A percentile compares a stretch with the other conserved stretches of the same genome.
phyloP scores from a whole-genome alignment of 2,113 vertebrate genomes.

The Hippocampus abdominalis region DNA sequence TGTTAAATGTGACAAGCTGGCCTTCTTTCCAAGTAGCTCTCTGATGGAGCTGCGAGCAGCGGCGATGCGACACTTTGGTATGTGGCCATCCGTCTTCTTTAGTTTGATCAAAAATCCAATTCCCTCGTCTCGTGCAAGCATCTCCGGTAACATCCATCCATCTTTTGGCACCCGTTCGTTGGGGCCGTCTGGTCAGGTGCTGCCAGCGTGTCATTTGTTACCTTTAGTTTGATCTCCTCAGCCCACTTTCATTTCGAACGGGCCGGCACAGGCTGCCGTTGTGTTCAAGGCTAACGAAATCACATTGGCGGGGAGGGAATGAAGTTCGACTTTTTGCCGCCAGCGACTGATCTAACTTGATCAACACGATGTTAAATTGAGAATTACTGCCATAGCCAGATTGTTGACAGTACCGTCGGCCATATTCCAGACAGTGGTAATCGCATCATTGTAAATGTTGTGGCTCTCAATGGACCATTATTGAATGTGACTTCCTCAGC shows the following conservation, averaged over 20 bases:
- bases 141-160: conserved; percentile 34
- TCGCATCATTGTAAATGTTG: conserved; percentile 41
- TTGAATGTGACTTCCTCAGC: conserved; percentile 60
- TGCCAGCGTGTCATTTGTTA: conserved; percentile 40
- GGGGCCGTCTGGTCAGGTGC: conserved; percentile 31
- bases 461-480: conserved; percentile 46
- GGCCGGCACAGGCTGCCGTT: conserved; percentile 17
- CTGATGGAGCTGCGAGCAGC: conserved; percentile 14
- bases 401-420: conserved; percentile 40
- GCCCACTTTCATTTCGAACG: conserved; percentile 16
- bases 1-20: conserved; percentile 43
- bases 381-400: conserved; percentile 35
- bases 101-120: conserved; percentile 47
- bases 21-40: conserved; percentile 31
- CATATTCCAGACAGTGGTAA: conserved; percentile 52
- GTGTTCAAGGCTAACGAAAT: conserved; percentile 43
- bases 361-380: conserved; percentile 50
- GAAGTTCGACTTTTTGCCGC: conserved; percentile 37
- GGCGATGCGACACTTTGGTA: conserved; percentile 23
- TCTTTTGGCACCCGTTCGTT: conserved; percentile 47
- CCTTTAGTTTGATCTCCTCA: conserved; percentile 27
- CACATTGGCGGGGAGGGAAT: conserved; percentile 16
- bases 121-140: conserved; percentile 30
- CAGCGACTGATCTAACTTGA: conserved; percentile 44
- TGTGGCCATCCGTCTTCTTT: conserved; percentile 56